Evolutionary conservation across 2,113 vertebrate species (phyloP), one percentile per base, ranked within the genome.

Genomic region (Stercorarius parasiticus): DNA sequence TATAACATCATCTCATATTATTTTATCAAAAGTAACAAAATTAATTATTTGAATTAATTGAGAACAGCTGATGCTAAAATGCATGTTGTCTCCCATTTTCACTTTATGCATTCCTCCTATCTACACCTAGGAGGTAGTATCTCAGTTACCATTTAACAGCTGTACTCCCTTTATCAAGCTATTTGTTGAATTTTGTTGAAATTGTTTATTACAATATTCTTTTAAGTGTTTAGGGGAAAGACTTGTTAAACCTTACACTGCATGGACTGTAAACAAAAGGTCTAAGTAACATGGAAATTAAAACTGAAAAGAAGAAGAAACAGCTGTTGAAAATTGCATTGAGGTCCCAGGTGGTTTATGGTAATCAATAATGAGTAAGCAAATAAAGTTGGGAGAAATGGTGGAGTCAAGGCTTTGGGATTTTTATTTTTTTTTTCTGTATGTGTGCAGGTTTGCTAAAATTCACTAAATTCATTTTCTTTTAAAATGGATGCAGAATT

Each of bases 221-320:
- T 61, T 43, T 10, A 53, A 93, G 58, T 27, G 30, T 80, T 77
- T 38, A 47, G 42, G 42, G 36, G 45, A 76, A 83, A 78, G 27
- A 34, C 26, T 61, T 66, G 13, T 87, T 71, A 64, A 93, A 58
- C 20, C 34, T 96, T 80, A 38, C 45, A 26, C 58, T 95, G 29
- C 12, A 15, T 77, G 40, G 45, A 25, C 52, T 55, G 12, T 65
- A 93, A 71, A 66, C 12, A 50, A 71, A 92, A 77, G n/a, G 23
- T 71, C 49, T 82, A 53, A 95, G 40, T 84, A 59, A 79, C 23
- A 4, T 56, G 59, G 77, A 82, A 79, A 83, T 80, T 72, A 77
- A 91, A 95, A 91, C 18, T 36, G 49, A 43, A 83, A 87, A 62
- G 55, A 87, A 83, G 61, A 66, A 89, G 86, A 72, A 86, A 42